Evolutionary conservation across 2,113 vertebrate species (phyloP).

Genomic region (Oxyura jamaicensis): DNA sequence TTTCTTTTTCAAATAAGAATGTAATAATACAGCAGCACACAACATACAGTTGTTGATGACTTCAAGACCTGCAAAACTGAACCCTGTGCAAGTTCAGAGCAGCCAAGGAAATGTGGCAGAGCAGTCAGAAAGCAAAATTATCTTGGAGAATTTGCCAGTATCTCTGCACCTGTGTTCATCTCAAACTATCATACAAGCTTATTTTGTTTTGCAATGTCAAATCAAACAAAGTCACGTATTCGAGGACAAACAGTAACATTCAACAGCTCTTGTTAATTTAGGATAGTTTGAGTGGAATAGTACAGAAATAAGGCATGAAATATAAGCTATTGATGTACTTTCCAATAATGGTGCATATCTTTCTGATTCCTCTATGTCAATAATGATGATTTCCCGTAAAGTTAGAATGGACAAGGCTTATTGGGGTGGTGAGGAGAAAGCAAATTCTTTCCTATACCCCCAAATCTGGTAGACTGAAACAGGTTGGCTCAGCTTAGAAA

Average conservation of each 20-base stretch:
- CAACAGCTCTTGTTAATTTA: neutral
- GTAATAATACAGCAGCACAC: neutral
- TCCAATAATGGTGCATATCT: neutral
- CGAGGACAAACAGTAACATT: neutral
- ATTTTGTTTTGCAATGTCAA: neutral
- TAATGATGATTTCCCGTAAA: neutral
- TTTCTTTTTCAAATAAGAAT: neutral
- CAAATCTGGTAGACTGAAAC: neutral
- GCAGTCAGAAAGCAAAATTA: neutral
- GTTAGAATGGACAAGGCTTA: neutral
- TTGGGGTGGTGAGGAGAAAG: neutral
- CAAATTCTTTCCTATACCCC: neutral
- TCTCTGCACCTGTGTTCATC: neutral
- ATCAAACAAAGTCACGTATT: neutral
- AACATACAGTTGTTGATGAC: neutral
- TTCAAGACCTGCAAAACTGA: neutral
- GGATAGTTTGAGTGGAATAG: neutral
- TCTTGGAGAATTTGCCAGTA: neutral
- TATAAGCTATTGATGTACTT: neutral
- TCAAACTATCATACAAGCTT: neutral
- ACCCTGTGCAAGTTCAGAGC: rapidly evolving
- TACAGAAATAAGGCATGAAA: neutral
- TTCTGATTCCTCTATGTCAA: neutral
- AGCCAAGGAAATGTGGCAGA: neutral
- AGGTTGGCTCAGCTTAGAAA: neutral